Base-by-base conservation (phyloP, 1,140 invertebrate species). In the Leptinotarsa defecta region DNA sequence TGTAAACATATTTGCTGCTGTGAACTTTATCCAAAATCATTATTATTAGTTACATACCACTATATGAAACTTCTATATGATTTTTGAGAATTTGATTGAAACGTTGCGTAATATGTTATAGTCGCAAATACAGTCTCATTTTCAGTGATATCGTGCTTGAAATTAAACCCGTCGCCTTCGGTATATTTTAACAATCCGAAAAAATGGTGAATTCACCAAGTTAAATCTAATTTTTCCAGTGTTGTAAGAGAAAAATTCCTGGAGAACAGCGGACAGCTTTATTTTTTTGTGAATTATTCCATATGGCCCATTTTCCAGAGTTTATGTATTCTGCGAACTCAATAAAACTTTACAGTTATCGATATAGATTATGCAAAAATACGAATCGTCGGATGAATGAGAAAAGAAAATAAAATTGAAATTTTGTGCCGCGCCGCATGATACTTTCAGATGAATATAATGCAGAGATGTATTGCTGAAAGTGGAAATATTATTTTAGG, bases 361-460 rank as follows among this genome's bases (percentile, higher is more conserved):
- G 63, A 65, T 65, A 20, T 65, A 65, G 63, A 65, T 65, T 65
- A 65, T 65, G 63, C 63, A 65, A 65, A 65, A 65, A 65, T 65
- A 20, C 24, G 63, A 65, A 65, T 65, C 63, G 63, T 65, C 63
- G 63, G 63, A 65, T 65, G 20, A 27, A 65, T 65, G 63, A n/a
- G 19, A 65, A 22, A 65, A 65, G 63, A 65, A 65, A 65, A 65
- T 65, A 65, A 65, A 65, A 65, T 65, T 27, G 63, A 27, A 65
- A 22, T 65, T 65, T 65, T 20, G 6, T 15, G 4, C 24, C 20
- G 63, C 20, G 22, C 63, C 52, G 52, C 52, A 57, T 57, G 52
- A 57, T 57, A 57, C 13, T 57, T 57, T 19, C 15, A 19, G 52
- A n/a, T 57, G 52, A 17, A 19, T 57, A 57, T 57, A 57, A 57